phyloP scores from a whole-genome alignment of 2,797 vertebrate genomes.

The Sebastes iracundus region DNA sequence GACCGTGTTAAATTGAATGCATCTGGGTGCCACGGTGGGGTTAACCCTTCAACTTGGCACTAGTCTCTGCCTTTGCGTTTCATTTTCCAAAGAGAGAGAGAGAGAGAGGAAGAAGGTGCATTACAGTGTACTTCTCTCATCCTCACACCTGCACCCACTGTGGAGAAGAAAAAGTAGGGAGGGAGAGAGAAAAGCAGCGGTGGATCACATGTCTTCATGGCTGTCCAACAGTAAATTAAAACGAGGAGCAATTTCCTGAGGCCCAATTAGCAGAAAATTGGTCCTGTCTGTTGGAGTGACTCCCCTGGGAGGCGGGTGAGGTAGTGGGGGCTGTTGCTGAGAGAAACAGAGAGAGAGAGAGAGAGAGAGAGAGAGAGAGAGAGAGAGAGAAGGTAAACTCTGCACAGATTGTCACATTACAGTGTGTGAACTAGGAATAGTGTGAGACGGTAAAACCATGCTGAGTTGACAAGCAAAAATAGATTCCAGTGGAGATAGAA shows the following conservation, averaged over 20 bases:
- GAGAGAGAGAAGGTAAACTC: conserved; percentile 36
- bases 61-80: conserved; percentile 23
- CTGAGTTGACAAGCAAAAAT: not conserved
- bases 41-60: conserved; percentile 66
- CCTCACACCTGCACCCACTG: conserved; percentile 68
- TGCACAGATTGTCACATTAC: conserved; percentile 35
- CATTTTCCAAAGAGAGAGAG: conserved; percentile 27
- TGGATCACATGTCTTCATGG: conserved; percentile 80
- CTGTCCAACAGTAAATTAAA: conserved; percentile 87
- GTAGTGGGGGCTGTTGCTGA: conserved; percentile 24
- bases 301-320: conserved; percentile 58
- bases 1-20: conserved; percentile 65
- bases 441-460: not conserved
- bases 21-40: conserved; percentile 53
- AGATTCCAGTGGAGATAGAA: not conserved
- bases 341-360: conserved; percentile 6
- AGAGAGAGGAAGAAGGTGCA: not conserved
- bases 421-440: conserved; percentile 22
- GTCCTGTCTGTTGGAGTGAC: conserved; percentile 81
- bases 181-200: conserved; percentile 37
- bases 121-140: conserved; percentile 8
- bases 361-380: not conserved
- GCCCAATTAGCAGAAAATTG: conserved; percentile 86
- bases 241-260: conserved; percentile 87
- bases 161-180: conserved; percentile 16